Base-by-base conservation (phyloP, 2,797 vertebrate genomes). In the Astyanax mexicanus region DNA sequence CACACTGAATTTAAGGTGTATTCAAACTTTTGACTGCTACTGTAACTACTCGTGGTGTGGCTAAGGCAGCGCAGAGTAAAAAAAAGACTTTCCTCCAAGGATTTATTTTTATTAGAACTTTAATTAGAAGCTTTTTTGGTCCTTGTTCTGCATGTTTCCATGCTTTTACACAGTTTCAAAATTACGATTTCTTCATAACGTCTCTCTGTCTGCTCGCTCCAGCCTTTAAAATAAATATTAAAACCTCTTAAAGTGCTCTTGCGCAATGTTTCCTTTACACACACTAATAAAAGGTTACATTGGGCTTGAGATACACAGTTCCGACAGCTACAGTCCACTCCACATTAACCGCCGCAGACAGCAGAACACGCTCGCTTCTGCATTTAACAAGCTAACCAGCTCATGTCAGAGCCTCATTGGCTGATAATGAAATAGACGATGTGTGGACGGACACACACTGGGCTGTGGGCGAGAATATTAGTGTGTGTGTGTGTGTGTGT, bases 381-480 rank as follows among this genome's bases (percentile, higher is more conserved):
- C 4, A 23, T 74, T 65, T 65, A 64, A 29, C 64, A 55, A 75
- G 52, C 17, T 58, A 68, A 68, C 62, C 19, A 68, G 62, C 61
- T 68, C 40, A 29, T 72, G 61, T 78, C 61, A 78, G 70, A 65
- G 75, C 32, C 61, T 72, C 27, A 15, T 13, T 38, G 13, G 23
- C 23, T 40, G 7, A 42, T 69, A 55, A 69, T 69, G 23, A 6
- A 27, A n/a, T 29, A 9, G 42, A 17, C 25, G 74, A 51, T 57
- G 55, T 72, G 52, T 12, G 27, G 52, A 19, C 15, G 38, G 10
- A 11, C 3, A 7, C 21, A 25, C 51, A 45, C 29, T 40, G 6
- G 4, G n/a, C 12, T 55, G 35, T 38, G 45, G 19, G 38, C 8
- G 8, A 21, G 29, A 51, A 17, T 19, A 35, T 40, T 17, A 29